Base-by-base conservation (phyloP, 2,113 vertebrate genomes). In the Origma solitaria region DNA sequence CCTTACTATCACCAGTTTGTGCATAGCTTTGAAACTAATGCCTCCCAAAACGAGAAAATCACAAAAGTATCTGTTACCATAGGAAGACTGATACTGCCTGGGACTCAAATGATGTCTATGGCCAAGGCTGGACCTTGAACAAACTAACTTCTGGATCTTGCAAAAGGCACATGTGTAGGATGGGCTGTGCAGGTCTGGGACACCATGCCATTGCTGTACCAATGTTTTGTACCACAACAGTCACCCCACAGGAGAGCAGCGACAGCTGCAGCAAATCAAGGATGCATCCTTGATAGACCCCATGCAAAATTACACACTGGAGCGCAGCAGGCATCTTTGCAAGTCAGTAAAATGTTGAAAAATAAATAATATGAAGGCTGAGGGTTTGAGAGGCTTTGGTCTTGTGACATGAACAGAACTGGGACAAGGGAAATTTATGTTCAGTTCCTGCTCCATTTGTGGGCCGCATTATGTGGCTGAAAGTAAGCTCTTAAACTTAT, bases 181-280 rank as follows among this genome's bases (percentile, higher is more conserved):
- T 62, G 56, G 38, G 11, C 8, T 53, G 8, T 50, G 24, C 3
- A 54, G 8, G 11, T 69, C 25, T 77, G 19, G 30, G 44, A 95
- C 21, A 28, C 12, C 11, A 14, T 62, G 8, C 35, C 0, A 0
- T 14, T 80, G 45, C 27, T 77, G 38, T 15, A 16, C n/a, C n/a
- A n/a, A n/a, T n/a, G n/a, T n/a, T n/a, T n/a, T n/a, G 30, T 5
- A 22, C 5, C 19, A 58, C 27, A 45, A 27, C 10, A 75, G 13
- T 49, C 68, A 64, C 33, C 15, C 25, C 40, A 21, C 6, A 71
- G 54, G 31, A 80, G 20, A 75, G 18, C 16, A 68, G 50, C 11
- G 27, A 40, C 13, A 1, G 1, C 42, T 78, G 33, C 37, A n/a
- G n/a, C n/a, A n/a, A n/a, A n/a, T n/a, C n/a, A n/a, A n/a, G n/a